Evolutionary conservation across 2,113 vertebrate species (phyloP).

Genomic region (Tenrec ecaudatus): DNA sequence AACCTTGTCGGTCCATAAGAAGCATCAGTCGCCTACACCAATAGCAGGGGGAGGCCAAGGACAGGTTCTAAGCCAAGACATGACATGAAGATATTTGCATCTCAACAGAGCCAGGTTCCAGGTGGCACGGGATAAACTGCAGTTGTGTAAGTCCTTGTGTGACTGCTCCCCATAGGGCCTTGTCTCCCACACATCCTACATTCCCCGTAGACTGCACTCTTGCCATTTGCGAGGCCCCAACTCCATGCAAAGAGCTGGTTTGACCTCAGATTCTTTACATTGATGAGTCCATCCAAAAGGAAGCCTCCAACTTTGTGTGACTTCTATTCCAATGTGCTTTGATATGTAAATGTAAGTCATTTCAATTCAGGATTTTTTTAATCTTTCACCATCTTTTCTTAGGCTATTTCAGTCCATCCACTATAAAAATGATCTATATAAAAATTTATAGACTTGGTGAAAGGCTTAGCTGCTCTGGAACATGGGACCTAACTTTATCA

Average conservation of each 20-base stretch:
- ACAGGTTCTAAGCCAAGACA: not conserved
- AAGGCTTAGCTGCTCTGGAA: conserved; percentile 18
- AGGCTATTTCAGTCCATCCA: not conserved
- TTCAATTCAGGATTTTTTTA: not conserved
- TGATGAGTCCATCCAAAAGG: not conserved
- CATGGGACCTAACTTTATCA: not conserved
- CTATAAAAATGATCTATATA: not conserved
- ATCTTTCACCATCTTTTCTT: conserved; percentile 6
- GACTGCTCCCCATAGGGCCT: not conserved
- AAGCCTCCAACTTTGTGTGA: not conserved
- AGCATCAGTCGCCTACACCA: not conserved
- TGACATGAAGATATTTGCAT: not conserved
- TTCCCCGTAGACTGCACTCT: not conserved
- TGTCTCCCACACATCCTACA: not conserved
- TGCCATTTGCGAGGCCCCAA: not conserved
- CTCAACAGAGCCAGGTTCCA: not conserved
- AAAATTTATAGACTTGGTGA: conserved; percentile 17
- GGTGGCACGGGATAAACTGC: not conserved
- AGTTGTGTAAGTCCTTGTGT: not conserved
- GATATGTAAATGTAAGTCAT: not conserved
- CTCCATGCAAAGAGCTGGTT: not conserved
- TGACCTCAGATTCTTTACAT: conserved; percentile 5
- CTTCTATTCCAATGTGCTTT: not conserved
- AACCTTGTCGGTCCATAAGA: not conserved
- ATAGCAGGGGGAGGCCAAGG: not conserved